A percentile compares a stretch with the other conserved stretches of the same genome.
Evolutionary conservation across 2,113 vertebrate species (phyloP).

Genomic region (Tupaia chinensis): DNA sequence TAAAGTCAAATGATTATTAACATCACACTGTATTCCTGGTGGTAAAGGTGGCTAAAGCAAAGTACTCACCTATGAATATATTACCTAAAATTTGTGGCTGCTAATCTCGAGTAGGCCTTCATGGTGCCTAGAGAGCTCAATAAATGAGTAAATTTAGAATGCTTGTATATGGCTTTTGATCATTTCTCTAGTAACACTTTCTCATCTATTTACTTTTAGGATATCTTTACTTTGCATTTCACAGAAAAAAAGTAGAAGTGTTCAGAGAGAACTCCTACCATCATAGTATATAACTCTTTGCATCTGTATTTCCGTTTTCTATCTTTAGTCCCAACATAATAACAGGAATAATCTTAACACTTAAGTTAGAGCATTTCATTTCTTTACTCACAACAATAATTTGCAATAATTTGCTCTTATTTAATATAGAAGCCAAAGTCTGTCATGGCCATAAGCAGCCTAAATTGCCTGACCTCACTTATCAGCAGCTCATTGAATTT

Average conservation of each 20-base stretch:
- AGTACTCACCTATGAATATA: neutral
- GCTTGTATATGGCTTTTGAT: neutral
- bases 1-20: neutral
- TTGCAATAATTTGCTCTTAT: neutral
- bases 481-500: neutral
- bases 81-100: neutral
- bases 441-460: no score
- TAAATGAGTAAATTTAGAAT: neutral
- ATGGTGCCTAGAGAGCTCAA: neutral
- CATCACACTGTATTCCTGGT: neutral
- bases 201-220: neutral
- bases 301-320: neutral
- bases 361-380: neutral
- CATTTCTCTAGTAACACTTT: neutral
- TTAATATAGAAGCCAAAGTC: neutral
- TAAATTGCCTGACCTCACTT: neutral
- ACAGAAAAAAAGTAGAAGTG: neutral
- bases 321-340: neutral
- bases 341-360: neutral
- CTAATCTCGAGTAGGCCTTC: neutral
- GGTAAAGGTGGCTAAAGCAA: neutral
- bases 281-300: neutral
- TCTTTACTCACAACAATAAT: neutral
- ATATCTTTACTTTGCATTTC: neutral
- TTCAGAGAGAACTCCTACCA: neutral